Percentiles rank a stretch among this genome's conserved stretches.
Evolutionary conservation across 2,888 invertebrate genomes (phyloP).

Genomic region (Alviniconcha strummeri): DNA sequence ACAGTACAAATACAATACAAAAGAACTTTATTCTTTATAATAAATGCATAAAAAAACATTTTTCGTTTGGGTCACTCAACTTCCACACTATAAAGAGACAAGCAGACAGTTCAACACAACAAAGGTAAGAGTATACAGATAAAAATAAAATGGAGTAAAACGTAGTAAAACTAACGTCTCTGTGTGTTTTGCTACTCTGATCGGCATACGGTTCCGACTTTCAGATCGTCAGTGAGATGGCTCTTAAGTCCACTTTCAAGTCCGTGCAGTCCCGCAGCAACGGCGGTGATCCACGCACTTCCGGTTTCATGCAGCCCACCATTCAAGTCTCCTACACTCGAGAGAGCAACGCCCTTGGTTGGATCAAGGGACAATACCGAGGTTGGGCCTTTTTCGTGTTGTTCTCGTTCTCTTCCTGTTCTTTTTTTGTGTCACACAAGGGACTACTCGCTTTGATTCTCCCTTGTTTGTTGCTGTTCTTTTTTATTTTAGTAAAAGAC

Average conservation of each 20-base stretch:
- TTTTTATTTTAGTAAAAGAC: not conserved
- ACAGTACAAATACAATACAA: too few species aligned
- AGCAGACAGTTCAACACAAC: too few species aligned
- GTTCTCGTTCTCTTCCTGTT: not conserved
- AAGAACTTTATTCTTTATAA: too few species aligned
- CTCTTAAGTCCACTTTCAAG: constrained; percentile 44
- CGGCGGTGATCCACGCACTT: constrained; percentile 29
- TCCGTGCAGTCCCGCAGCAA: constrained; percentile 33
- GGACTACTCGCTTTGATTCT: too few species aligned
- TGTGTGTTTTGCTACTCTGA: not conserved
- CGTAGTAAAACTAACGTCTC: too few species aligned
- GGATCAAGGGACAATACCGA: constrained; percentile 58
- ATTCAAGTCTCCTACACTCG: constrained; percentile 47
- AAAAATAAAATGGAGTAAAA: too few species aligned
- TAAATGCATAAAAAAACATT: too few species aligned
- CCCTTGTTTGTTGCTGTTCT: not conserved
- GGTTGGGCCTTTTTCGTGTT: constrained; percentile 41
- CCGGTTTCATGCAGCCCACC: constrained; percentile 43
- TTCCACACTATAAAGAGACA: too few species aligned
- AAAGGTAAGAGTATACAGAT: too few species aligned
- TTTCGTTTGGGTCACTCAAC: too few species aligned
- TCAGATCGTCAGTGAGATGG: constrained; percentile 21
- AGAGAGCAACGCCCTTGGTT: constrained; percentile 55
- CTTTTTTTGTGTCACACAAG: not conserved
- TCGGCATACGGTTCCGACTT: constrained; percentile 34